A percentile compares a stretch with the other conserved stretches of the same genome.
These are phyloP conservation scores for Chrysochloris asiatica DNA, from an alignment of 2,113 vertebrate genomes.

Conservation along the genomic window DNA sequence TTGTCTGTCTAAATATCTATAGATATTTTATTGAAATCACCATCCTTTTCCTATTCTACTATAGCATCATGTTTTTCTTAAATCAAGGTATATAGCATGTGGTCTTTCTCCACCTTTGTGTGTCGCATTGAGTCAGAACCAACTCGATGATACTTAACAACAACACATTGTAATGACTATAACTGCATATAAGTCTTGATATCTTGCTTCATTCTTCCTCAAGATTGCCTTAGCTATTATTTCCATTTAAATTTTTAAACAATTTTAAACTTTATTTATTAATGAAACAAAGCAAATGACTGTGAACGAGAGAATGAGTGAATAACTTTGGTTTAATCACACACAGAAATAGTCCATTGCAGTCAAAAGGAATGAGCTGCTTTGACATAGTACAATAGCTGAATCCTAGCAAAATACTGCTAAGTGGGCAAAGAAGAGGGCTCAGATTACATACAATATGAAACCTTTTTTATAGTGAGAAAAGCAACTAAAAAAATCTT, in stretches of 20 bases:
- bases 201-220: neutral
- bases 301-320: too few species aligned
- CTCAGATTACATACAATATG: too few species aligned
- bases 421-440: too few species aligned
- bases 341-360: too few species aligned
- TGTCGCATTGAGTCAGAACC: neutral
- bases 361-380: too few species aligned
- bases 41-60: neutral
- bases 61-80: neutral
- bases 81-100: neutral
- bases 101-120: neutral
- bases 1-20: neutral
- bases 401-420: too few species aligned
- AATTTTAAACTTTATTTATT: too few species aligned
- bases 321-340: too few species aligned
- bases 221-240: neutral
- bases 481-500: too few species aligned
- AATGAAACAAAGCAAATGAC: too few species aligned
- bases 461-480: too few species aligned
- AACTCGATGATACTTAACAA: neutral
- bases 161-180: neutral
- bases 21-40: neutral
- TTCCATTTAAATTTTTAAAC: conserved; percentile 13
- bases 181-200: neutral
- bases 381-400: too few species aligned